phyloP scores from a whole-genome alignment of 2,113 vertebrate genomes.

The Melanocharis versteri region DNA sequence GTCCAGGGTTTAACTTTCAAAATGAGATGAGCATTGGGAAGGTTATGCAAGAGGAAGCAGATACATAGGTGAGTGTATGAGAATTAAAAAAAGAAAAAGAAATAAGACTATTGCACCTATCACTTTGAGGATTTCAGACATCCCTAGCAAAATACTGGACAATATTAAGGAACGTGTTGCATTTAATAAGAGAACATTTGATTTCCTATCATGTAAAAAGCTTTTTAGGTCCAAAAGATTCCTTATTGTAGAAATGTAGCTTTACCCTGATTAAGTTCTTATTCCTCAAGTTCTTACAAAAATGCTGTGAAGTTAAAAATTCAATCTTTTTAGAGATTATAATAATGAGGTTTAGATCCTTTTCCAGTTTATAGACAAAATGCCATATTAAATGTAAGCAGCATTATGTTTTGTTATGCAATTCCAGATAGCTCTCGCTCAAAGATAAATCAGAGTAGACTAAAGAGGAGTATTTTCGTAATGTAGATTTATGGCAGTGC shows the following conservation, averaged over 20 bases:
- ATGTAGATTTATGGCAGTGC: not conserved
- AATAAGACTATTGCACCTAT: not conserved
- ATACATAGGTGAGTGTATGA: not conserved
- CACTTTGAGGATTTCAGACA: not conserved
- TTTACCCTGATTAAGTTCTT: not conserved
- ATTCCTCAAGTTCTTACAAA: not conserved
- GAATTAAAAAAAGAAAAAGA: not conserved
- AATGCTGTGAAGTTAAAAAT: not conserved
- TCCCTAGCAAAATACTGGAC: not conserved
- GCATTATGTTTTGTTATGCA: not conserved
- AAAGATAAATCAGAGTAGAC: constrained; percentile 7
- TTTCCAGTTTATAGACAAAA: not conserved
- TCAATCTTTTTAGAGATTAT: not conserved
- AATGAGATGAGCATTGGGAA: not conserved
- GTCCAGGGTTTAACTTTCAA: not conserved
- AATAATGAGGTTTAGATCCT: constrained; percentile 1
- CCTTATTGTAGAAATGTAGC: not conserved
- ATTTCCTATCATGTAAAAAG: not conserved
- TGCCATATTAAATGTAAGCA: not conserved
- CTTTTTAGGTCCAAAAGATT: not conserved
- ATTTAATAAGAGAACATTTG: not conserved
- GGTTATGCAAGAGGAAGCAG: not conserved
- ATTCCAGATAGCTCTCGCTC: not conserved
- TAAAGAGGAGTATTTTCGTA: not conserved
- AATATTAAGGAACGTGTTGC: not conserved